Evolutionary conservation across 2,888 invertebrate genomes (phyloP), one percentile per base, ranked within the genome.

Genomic region (Rotaria macrura): DNA sequence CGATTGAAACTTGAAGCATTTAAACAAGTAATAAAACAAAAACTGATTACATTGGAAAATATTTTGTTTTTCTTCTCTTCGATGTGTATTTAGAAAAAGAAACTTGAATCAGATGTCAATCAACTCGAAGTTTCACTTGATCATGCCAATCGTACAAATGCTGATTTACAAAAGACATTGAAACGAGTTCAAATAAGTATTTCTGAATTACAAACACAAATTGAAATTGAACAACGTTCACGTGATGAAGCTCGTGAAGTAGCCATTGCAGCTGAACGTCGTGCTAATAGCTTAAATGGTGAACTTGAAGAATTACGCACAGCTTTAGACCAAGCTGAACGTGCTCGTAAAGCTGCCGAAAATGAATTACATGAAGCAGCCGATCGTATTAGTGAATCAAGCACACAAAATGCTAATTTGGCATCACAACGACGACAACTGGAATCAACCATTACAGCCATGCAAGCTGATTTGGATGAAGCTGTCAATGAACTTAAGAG

Each of bases 1-100:
- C 43, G 43, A 43, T 43, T 10, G 10, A 43, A 43, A 43, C 6
- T 10, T 43, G 43, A 43, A 97, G 92, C 97, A 97, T 94, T 98
- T 97, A 89, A 94, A 98, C 90, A 95, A 97, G 93, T 96, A 98
- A 95, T 98, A 99, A 95, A 99, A 99, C 95, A 99, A 99, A 93
- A n/a, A n/a, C n/a, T n/a, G n/a, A n/a, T n/a, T 94, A 99, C 91
- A 99, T 99, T 93, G 5, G 10, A 43, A 43, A 7, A 43, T 43
- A 7, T 7, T 10, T 7, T 43, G 5, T 43, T 43, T 10, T 43
- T 7, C 43, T 43, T 43, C 10, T 43, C 10, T 43, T 7, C 43
- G 10, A 7, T 43, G 5, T 43, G 5, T 43, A 7, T 43, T 43
- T 43, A 43, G 43, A 43, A 43, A 43, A 43, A 43, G 43, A 43